phyloP scores from a whole-genome alignment of 2,888 invertebrate genomes.

The Neoscelio sp. region DNA sequence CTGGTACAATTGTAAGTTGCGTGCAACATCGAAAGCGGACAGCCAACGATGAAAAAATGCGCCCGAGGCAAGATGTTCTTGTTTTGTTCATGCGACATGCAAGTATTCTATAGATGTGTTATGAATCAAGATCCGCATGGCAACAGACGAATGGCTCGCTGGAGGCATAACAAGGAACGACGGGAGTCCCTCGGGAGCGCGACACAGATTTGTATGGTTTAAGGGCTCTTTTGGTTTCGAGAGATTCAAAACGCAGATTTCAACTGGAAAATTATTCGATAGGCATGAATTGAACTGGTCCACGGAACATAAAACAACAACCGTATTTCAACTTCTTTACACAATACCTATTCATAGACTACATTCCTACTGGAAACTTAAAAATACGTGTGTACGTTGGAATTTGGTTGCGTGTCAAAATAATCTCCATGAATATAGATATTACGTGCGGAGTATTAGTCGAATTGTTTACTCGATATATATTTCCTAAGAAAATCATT shows the following conservation, averaged over 20 bases:
- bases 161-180: slow-evolving; percentile 39
- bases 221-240: slow-evolving; percentile 35
- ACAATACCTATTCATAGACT: too few species aligned
- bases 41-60: slow-evolving; percentile 14
- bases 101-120: slow-evolving; percentile 37
- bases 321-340: not conserved
- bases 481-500: too few species aligned
- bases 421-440: too few species aligned
- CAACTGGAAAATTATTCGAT: slow-evolving; percentile 5
- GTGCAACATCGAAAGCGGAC: slow-evolving; percentile 10
- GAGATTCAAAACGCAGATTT: slow-evolving; percentile 27
- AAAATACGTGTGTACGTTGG: too few species aligned
- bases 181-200: slow-evolving; percentile 37
- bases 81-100: slow-evolving; percentile 20
- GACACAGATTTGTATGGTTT: slow-evolving; percentile 29
- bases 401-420: too few species aligned
- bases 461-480: too few species aligned
- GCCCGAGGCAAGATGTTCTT: slow-evolving; percentile 7
- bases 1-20: slow-evolving; percentile 1
- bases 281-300: slow-evolving; percentile 6
- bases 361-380: too few species aligned
- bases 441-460: too few species aligned
- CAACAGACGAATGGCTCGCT: slow-evolving; percentile 38
- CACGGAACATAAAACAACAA: too few species aligned
- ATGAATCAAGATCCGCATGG: slow-evolving; percentile 45